Evolutionary conservation across 2,888 invertebrate genomes (phyloP), one percentile per base, ranked within the genome.

Genomic region (Leptinotarsa juncta): DNA sequence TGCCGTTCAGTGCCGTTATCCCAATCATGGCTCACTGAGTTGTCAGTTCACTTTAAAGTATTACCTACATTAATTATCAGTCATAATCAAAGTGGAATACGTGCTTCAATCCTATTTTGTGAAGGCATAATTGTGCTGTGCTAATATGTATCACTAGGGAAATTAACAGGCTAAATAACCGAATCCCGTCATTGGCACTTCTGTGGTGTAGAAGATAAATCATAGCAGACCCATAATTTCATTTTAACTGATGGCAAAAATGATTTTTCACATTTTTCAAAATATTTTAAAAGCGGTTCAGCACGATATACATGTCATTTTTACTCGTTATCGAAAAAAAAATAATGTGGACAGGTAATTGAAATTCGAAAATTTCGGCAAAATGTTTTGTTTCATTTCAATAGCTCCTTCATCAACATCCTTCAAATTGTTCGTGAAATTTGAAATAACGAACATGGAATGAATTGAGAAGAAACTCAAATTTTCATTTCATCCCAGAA

Each of bases 131-230:
- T 82, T 80, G 81, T 79, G 82, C 81, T 78, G 82, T 81, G 84
- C 82, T 87, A 86, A 86, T 85, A 81, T 84, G 84, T 84, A 87
- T 87, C 88, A 87, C 88, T 86, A 84, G 88, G 88, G 88, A 88
- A 88, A 88, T 88, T 88, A 88, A 87, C 86, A 85, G 86, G 84
- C 87, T 87, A 86, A 88, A 87, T 86, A 88, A 87, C 85, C 86
- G 81, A 83, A 82, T 81, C 75, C 77, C 75, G 73, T 77, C 70
- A 70, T 72, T 70, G 42, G 48, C 74, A 71, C 66, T 74, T 72
- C 70, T 70, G 48, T 76, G 77, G 78, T 70, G 66, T 67, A 67
- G 70, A 12, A 26, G 70, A 62, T 62, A 62, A 53, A 67, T 69
- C 49, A 57, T 4, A 70, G 18, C 26, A 49, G 14, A 66, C 15